Evolutionary conservation across 2,797 vertebrate species (phyloP).

Genomic region (Acrossocheilus wenchowensis): DNA sequence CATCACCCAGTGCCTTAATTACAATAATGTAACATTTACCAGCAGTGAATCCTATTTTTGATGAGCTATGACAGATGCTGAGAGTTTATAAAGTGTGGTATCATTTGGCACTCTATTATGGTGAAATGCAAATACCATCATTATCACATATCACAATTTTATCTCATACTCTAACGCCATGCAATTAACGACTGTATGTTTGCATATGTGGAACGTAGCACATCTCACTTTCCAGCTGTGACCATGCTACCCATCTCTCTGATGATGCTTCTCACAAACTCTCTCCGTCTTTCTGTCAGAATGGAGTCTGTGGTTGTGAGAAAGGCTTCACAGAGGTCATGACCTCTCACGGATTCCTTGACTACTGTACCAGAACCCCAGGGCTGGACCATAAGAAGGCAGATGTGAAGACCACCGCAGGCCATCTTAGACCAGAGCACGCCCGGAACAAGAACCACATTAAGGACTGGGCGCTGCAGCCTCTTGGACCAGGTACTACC

Average conservation of each 20-base stretch:
- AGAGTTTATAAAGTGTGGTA: not conserved
- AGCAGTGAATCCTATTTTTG: not conserved
- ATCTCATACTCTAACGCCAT: not conserved
- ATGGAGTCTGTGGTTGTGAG: constrained; percentile 84
- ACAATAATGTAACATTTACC: not conserved
- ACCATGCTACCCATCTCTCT: not conserved
- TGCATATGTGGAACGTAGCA: not conserved
- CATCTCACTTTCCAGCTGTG: not conserved
- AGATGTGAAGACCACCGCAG: constrained; percentile 82
- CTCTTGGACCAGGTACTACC: constrained; percentile 80
- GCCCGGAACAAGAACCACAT: constrained; percentile 84
- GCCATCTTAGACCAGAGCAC: constrained; percentile 81
- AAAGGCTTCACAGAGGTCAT: constrained; percentile 85
- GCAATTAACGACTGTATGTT: not conserved
- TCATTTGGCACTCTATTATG: not conserved
- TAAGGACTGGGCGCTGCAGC: constrained; percentile 86
- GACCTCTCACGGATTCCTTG: constrained; percentile 84
- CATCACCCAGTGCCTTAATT: not conserved
- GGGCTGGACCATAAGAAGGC: constrained; percentile 85
- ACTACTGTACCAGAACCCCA: constrained; percentile 86
- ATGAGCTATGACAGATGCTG: not conserved
- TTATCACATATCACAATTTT: constrained; percentile 17
- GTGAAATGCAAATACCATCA: constrained; percentile 17
- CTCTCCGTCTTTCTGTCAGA: constrained; percentile 66
- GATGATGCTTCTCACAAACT: not conserved